Base-by-base conservation (phyloP, 2,888 invertebrate genomes). In the Apamea anceps region DNA sequence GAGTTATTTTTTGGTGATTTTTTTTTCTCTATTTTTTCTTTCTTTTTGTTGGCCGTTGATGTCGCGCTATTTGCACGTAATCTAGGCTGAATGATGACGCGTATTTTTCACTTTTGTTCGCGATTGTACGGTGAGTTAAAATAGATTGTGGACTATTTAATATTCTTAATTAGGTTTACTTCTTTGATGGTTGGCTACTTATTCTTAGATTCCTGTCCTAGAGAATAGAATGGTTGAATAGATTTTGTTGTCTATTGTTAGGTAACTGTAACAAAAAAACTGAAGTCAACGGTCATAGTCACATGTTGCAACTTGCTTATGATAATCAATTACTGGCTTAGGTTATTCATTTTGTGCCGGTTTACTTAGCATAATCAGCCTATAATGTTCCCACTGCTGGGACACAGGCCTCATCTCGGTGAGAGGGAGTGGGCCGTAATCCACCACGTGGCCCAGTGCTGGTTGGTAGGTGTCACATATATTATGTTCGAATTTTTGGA, bases 1-100 rank as follows among this genome's bases (percentile, higher is more conserved):
- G 89, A 90, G 90, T 93, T 92, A 93, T 93, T 91, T 86, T 92
- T 90, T 86, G 85, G 88, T 91, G 89, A 89, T 93, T 92, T 93
- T 92, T 54, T 92, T 89, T 88, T 86, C 74, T 71, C 74, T 71
- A 72, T 45, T 68, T 80, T 80, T 73, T 76, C 25, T 72, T 75
- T 5, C 48, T 51, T 80, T 65, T 48, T 66, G n/a, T 66, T 1
- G 12, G 21, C 78, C 45, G 79, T 78, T 82, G 91, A 81, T 92
- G 93, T 92, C 90, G 68, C 77, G 74, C 83, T 84, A 88, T 94
- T 93, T 93, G 91, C 92, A 91, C 90, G 85, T 91, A 83, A 91
- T 93, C 89, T 91, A 89, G 85, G 76, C 81, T 88, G 88, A 86
- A 81, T 85, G 83, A 85, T 86, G 85, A 83, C 84, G 77, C 73